Conservation (phyloP, 2,797 vertebrate species). For the Hemibagrus guttatus region DNA sequence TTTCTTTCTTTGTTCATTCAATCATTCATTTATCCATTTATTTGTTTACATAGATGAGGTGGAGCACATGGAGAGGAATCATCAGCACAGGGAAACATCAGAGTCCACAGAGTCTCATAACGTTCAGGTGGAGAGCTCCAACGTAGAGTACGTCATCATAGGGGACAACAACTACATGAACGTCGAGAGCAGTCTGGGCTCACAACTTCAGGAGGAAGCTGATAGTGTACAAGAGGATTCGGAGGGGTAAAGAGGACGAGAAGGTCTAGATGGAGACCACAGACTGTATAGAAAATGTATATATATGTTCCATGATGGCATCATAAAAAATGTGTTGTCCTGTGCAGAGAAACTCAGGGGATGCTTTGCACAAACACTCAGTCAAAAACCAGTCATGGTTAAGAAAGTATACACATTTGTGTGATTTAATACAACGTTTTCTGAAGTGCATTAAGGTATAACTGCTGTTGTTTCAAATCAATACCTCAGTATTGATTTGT, state of each 20-base stretch:
- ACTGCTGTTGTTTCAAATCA: not conserved
- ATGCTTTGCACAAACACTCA: not conserved
- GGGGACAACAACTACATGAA: slow-evolving; percentile 74
- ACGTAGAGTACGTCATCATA: slow-evolving; percentile 70
- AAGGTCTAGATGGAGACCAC: not conserved
- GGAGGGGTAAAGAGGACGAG: slow-evolving; percentile 15
- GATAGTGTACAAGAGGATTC: slow-evolving; percentile 17
- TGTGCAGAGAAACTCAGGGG: not conserved
- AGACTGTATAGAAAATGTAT: not conserved
- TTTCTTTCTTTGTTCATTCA: not conserved
- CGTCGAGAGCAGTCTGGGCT: slow-evolving; percentile 37
- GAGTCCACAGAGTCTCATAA: slow-evolving; percentile 35
- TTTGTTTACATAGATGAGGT: slow-evolving; percentile 35
- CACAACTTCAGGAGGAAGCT: slow-evolving; percentile 11
- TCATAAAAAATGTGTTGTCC: not conserved
- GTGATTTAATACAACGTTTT: not conserved
- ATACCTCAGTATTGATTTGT: not conserved
- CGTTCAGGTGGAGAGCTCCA: slow-evolving; percentile 64
- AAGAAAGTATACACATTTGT: not conserved
- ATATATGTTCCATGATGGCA: not conserved
- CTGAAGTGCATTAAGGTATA: not conserved
- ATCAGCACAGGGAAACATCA: slow-evolving; percentile 50
- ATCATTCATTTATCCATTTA: no score
- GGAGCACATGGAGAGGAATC: slow-evolving; percentile 8
- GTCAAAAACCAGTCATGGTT: slow-evolving; percentile 15